Evolutionary conservation across 2,797 vertebrate genomes (phyloP), one percentile per base, ranked within the genome.

Genomic region (Neopelma chrysocephalum): DNA sequence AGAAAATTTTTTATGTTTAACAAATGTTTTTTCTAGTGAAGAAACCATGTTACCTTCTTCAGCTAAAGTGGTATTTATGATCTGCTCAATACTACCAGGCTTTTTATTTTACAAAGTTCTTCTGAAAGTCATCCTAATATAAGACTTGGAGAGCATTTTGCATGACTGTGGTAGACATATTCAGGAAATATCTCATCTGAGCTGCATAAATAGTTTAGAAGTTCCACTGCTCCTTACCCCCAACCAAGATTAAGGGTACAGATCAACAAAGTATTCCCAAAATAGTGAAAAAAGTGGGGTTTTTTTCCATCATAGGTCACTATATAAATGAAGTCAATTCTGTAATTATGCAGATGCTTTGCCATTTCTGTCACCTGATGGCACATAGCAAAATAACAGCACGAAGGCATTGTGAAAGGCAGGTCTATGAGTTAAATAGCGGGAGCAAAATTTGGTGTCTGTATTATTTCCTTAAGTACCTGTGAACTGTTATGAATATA

Each of bases 211-310:
- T 51, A 36, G 1, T 65, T 78, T 29, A 61, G 23, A 19, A 81
- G 9, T 45, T 60, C 40, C 34, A n/a, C 29, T 45, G 29, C 31
- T 66, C 19, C 53, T 83, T 53, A 54, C 12, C 5, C 23, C 17
- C 15, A 65, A 1, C 13, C 23, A 70, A 19, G 25, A 57, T 25
- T 40, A 73, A 21, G 8, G 25, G 10, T 38, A 22, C 10, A 77
- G 27, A 12, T 42, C 43, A 82, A 69, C 13, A 53, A 50, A 12
- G 19, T 20, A 42, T 56, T 77, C 31, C 58, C 54, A 76, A 73
- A 90, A 69, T 26, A 3, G 45, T 9, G 6, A 29, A 16, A 80
- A 73, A 38, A 18, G 5, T 6, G n/a, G 1, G 0, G 0, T 5
- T 29, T 69, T 31, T 36, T 5, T 12, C 15, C 32, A 27, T 64